These are phyloP conservation scores for Unio delphinus DNA, from an alignment of 2,888 invertebrate genomes.

Conservation along the genomic window DNA sequence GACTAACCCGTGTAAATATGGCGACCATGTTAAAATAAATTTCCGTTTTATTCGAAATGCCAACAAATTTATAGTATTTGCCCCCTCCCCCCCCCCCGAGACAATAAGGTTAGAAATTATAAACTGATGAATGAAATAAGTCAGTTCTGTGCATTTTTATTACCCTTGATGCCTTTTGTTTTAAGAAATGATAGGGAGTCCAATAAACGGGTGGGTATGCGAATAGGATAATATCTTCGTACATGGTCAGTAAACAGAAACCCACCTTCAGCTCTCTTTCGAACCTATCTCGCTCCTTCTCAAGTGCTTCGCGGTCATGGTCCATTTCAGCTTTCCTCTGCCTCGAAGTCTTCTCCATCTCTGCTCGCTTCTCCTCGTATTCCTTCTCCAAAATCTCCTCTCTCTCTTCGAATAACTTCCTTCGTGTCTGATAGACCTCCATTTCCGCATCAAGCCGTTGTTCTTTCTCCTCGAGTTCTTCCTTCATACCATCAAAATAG, in stretches of 20 bases:
- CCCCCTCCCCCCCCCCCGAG: no score
- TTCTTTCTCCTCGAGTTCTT: constrained; percentile 54
- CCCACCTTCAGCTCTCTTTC: constrained; percentile 57
- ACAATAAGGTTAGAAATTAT: no score
- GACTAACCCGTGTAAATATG: no score
- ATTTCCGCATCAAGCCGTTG: constrained; percentile 46
- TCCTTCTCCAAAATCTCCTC: constrained; percentile 48
- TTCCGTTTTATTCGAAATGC: no score
- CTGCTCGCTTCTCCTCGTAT: constrained; percentile 38
- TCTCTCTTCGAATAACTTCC: constrained; percentile 51
- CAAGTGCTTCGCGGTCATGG: constrained; percentile 38
- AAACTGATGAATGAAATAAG: no score
- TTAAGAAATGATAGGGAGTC: no score
- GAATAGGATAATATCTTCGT: no score
- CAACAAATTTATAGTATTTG: no score
- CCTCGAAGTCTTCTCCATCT: constrained; percentile 35
- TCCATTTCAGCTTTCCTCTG: constrained; percentile 38
- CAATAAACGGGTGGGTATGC: no score
- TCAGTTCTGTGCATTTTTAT: no score
- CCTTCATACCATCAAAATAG: constrained; percentile 44
- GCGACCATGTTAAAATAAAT: no score
- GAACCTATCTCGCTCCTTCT: constrained; percentile 53
- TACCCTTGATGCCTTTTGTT: no score
- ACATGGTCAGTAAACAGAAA: neutral
- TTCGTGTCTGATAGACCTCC: constrained; percentile 37